Evolutionary conservation across 2,888 invertebrate genomes (phyloP).

Genomic region (Microplitis manilae): DNA sequence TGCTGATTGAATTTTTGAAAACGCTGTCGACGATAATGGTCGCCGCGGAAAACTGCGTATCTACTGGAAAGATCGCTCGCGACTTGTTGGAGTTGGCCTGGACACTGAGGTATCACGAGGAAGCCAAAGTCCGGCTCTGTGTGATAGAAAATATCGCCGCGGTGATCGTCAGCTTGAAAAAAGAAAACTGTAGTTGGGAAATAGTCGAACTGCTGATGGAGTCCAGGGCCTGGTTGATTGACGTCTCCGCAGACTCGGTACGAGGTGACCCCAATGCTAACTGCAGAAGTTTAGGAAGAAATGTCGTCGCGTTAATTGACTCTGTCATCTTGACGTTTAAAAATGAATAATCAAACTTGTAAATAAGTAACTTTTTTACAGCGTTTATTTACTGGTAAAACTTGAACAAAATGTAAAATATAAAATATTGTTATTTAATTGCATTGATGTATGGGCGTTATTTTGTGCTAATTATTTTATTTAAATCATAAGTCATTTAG

Average conservation of each 20-base stretch:
- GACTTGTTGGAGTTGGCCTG: slow-evolving; percentile 81
- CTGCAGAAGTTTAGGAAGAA: slow-evolving; percentile 77
- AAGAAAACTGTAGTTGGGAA: slow-evolving; percentile 74
- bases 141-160: slow-evolving; percentile 80
- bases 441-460: neutral
- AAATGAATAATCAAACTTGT: neutral
- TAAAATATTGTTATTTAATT: neutral
- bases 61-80: slow-evolving; percentile 78
- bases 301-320: slow-evolving; percentile 76
- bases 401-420: neutral
- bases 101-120: slow-evolving; percentile 78
- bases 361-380: neutral
- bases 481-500: slow-evolving; percentile 77
- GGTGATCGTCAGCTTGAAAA: slow-evolving; percentile 77
- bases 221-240: slow-evolving; percentile 79
- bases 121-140: slow-evolving; percentile 78
- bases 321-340: slow-evolving; percentile 45
- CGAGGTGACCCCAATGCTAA: slow-evolving; percentile 79
- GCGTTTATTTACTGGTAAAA: neutral
- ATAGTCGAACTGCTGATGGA: slow-evolving; percentile 78
- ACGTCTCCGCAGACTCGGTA: slow-evolving; percentile 74
- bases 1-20: slow-evolving; percentile 80
- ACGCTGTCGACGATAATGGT: slow-evolving; percentile 80
- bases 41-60: slow-evolving; percentile 79
- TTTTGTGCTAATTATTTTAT: neutral